These are phyloP conservation scores for Andrena praecox DNA, from an alignment of 2,888 invertebrate species.

Conservation along the genomic window DNA sequence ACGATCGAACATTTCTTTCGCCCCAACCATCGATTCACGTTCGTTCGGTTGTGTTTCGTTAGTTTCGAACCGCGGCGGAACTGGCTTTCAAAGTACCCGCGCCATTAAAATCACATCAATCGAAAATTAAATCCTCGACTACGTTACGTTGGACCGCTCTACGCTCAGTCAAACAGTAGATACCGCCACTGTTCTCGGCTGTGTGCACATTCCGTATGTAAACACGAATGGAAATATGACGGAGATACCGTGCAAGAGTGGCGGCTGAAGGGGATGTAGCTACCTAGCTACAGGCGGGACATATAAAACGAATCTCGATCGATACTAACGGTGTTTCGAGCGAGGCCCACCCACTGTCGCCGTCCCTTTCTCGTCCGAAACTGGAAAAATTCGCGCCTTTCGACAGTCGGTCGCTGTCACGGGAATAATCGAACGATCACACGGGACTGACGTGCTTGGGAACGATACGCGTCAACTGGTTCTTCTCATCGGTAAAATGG, in stretches of 20 bases:
- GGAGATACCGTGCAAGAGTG: conserved; percentile 47
- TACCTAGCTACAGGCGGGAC: conserved; percentile 31
- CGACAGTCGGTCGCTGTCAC: conserved; percentile 48
- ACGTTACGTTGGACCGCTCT: conserved; percentile 45
- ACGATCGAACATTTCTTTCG: not conserved
- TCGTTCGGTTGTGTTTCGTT: conserved; percentile 13
- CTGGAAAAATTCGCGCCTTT: conserved; percentile 58
- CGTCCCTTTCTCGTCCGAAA: conserved; percentile 3
- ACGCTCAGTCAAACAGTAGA: conserved; percentile 65
- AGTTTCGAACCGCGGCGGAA: conserved; percentile 24
- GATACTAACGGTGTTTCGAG: conserved; percentile 66
- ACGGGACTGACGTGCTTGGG: conserved; percentile 17
- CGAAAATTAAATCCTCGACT: conserved; percentile 71
- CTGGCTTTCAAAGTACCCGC: conserved; percentile 66
- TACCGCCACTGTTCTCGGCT: conserved; percentile 44
- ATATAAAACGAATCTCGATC: conserved; percentile 70
- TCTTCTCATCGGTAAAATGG: conserved; percentile 33
- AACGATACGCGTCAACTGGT: conserved; percentile 39
- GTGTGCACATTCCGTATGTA: conserved; percentile 67
- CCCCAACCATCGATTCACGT: not conserved
- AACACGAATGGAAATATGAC: conserved; percentile 73
- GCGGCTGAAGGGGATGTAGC: conserved; percentile 37
- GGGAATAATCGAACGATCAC: conserved; percentile 58
- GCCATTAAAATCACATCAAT: conserved; percentile 77
- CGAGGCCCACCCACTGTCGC: conserved; percentile 28